Conservation (phyloP, 2,797 vertebrate genomes). For the Graptemys geographica region DNA sequence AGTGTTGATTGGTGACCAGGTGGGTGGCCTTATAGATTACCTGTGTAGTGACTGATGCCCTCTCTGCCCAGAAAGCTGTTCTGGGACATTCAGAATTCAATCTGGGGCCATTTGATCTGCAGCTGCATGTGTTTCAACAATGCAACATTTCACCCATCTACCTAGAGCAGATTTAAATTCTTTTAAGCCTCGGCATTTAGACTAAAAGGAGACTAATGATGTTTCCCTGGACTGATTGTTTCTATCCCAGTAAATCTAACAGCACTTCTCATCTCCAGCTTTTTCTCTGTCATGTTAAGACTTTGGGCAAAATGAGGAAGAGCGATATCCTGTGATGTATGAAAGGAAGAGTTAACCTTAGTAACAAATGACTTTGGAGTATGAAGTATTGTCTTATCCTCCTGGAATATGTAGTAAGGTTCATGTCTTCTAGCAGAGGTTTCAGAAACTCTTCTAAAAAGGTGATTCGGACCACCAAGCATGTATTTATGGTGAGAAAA, state of each 20-base stretch:
- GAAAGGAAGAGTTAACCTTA: conserved; percentile 20
- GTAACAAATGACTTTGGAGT: conserved; percentile 47
- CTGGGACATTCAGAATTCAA: conserved; percentile 74
- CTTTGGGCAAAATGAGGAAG: not conserved
- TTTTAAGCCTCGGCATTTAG: conserved; percentile 56
- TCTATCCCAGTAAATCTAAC: conserved; percentile 43
- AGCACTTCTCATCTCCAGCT: conserved; percentile 33
- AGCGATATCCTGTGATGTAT: not conserved
- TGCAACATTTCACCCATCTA: conserved; percentile 68
- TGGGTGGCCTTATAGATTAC: conserved; percentile 76
- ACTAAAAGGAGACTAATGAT: conserved; percentile 49
- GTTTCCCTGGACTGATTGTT: conserved; percentile 55
- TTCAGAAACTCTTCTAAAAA: conserved; percentile 1
- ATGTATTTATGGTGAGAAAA: not conserved
- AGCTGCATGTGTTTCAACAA: conserved; percentile 65
- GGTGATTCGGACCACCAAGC: not conserved
- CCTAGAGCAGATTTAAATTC: conserved; percentile 42
- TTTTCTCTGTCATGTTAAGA: conserved; percentile 63
- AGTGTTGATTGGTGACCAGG: conserved; percentile 77
- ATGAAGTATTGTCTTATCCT: conserved; percentile 37
- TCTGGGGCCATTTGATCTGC: conserved; percentile 74
- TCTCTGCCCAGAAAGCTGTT: conserved; percentile 73
- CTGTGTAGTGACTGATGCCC: conserved; percentile 73
- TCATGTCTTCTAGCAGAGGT: conserved; percentile 39
- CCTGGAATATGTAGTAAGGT: not conserved